phyloP scores from a whole-genome alignment of 2,797 vertebrate species.

The Leptodactylus fallax region DNA sequence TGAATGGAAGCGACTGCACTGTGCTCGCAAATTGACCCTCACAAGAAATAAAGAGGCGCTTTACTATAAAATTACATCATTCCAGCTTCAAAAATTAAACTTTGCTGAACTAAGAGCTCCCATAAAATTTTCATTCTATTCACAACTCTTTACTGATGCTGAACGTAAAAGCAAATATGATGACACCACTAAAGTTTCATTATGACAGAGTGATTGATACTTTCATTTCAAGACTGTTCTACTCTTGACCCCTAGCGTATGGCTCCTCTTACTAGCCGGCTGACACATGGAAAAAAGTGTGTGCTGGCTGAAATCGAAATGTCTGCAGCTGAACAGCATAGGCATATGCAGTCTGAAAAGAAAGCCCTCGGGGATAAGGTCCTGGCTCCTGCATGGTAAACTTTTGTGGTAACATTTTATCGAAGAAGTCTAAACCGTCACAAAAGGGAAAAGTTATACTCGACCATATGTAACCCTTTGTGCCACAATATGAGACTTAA shows the following conservation, averaged over 20 bases:
- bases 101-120: conserved; percentile 2
- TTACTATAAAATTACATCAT: not conserved
- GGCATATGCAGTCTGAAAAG: conserved; percentile 49
- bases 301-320: conserved; percentile 67
- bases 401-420: conserved; percentile 64
- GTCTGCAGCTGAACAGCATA: conserved; percentile 53
- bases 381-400: conserved; percentile 42
- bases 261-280: conserved; percentile 75
- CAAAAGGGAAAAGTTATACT: conserved; percentile 71
- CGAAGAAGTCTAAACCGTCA: conserved; percentile 75
- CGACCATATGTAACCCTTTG: conserved; percentile 77
- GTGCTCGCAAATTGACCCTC: not conserved
- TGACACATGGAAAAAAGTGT: conserved; percentile 66
- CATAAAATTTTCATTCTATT: conserved; percentile 21
- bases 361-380: conserved; percentile 61
- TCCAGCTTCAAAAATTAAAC: not conserved
- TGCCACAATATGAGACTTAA: conserved; percentile 60
- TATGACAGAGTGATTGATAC: conserved; percentile 70
- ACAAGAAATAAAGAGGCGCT: not conserved
- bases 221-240: conserved; percentile 73
- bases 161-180: conserved; percentile 60
- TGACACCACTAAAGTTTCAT: conserved; percentile 67
- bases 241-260: conserved; percentile 69
- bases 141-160: conserved; percentile 40
- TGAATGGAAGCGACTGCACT: not conserved